Percentiles rank a stretch among this genome's conserved stretches.
These are phyloP conservation scores for Rhagologus leucostigma DNA, from an alignment of 2,113 vertebrate species.

Conservation along the genomic window DNA sequence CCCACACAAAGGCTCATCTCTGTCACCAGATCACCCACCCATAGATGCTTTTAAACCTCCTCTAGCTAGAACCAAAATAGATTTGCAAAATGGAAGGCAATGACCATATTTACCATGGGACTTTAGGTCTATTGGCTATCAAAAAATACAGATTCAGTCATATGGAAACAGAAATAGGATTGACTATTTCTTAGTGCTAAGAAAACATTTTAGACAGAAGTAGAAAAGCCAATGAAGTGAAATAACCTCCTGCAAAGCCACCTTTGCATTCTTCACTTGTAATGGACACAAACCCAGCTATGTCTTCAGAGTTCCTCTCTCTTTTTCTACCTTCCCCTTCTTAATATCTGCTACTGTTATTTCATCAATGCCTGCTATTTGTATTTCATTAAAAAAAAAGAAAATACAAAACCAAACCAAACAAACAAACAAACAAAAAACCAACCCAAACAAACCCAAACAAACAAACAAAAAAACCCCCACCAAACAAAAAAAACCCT, in stretches of 20 bases:
- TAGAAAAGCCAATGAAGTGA: background rate
- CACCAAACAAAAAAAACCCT: background rate
- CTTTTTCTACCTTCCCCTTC: background rate
- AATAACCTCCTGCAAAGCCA: background rate
- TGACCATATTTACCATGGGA: background rate
- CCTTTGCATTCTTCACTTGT: background rate
- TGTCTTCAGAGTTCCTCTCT: background rate
- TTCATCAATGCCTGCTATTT: background rate
- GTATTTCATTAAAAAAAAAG: background rate
- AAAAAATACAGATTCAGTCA: background rate
- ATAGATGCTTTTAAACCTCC: background rate
- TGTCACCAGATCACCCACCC: background rate
- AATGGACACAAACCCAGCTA: accelerated
- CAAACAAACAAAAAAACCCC: too few relatives aligned
- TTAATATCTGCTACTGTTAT: background rate
- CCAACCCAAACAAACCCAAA: background rate
- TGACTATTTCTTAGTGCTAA: background rate
- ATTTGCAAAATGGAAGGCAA: background rate
- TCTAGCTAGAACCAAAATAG: background rate
- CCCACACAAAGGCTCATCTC: background rate
- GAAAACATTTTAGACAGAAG: background rate
- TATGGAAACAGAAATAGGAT: background rate
- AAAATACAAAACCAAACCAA: background rate
- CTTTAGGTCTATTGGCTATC: background rate
- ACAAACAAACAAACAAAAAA: background rate